Base-by-base conservation (phyloP, 1,140 invertebrate genomes). In the Papilio polytes region DNA sequence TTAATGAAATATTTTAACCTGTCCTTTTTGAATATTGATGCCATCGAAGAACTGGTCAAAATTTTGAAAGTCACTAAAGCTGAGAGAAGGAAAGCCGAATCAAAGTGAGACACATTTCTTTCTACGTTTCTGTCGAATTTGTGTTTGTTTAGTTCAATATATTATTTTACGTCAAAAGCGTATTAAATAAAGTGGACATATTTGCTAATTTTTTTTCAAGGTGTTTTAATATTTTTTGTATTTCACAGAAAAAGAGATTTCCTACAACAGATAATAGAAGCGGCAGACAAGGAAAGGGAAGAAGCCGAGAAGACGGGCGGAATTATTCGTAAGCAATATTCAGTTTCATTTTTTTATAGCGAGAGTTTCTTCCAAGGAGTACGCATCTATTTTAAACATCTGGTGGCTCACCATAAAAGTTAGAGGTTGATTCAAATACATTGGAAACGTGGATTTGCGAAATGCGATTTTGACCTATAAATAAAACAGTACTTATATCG, bases 241-340 rank as follows among this genome's bases (percentile, higher is more conserved):
- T 89, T 87, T 66, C 0, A 41, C 86, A 90, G 89, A 82, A 86
- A 87, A 78, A 92, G 87, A 80, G 94, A 95, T 80, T 94, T 95
- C 77, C 84, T 95, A 15, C 94, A 95, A 84, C 82, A 94, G 26
- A 82, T 95, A 10, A 86, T 95, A 66, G 90, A 95, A 80, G 87
- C 90, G 26, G 87, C 91, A 18, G 81, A 91, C 59, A 91, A 88
- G 82, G 92, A 94, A 84, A 87, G 82, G 79, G 74, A 74, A 74
- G 88, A 92, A 53, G 53, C 85, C n/a, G 84, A 80, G 31, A 83
- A 85, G 31, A 82, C 87, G 22, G 87, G 85, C 48, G 78, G 84
- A 48, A 78, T 84, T 80, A 82, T 78, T 73, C 80, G 88, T 91
- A 81, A 86, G 86, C 85, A 73, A 46, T 74, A 13, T 26, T 22